A percentile compares a stretch with the other conserved stretches of the same genome.
These are phyloP conservation scores for Dusona sp. DNA, from an alignment of 2,888 invertebrate genomes.

Conservation along the genomic window DNA sequence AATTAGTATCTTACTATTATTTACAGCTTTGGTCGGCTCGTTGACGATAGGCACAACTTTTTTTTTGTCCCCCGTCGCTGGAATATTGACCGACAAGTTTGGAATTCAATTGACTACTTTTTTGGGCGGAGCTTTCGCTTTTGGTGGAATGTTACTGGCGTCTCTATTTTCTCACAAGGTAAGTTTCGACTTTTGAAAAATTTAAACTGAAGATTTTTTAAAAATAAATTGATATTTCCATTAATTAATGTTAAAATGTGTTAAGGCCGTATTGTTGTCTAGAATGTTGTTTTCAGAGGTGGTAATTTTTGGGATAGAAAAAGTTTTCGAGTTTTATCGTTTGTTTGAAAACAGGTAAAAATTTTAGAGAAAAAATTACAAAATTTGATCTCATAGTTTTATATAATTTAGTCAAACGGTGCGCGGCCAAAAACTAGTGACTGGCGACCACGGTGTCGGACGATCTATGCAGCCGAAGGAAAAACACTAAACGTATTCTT, in stretches of 20 bases:
- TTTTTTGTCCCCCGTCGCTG: slow-evolving; percentile 94
- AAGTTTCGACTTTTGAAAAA: slow-evolving; percentile 61
- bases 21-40: slow-evolving; percentile 95
- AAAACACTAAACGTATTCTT: too few relatives aligned
- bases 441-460: too few relatives aligned
- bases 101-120: slow-evolving; percentile 94
- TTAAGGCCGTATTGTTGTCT: too few relatives aligned
- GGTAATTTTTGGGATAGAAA: too few relatives aligned
- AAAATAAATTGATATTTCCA: background rate
- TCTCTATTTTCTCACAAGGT: slow-evolving; percentile 89
- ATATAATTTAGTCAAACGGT: too few relatives aligned
- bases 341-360: too few relatives aligned
- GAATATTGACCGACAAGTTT: slow-evolving; percentile 93
- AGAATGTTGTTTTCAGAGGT: too few relatives aligned
- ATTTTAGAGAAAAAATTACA: too few relatives aligned
- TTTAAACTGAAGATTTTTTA: background rate
- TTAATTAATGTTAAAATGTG: background rate
- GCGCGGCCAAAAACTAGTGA: too few relatives aligned
- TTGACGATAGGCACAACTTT: slow-evolving; percentile 95
- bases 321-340: too few relatives aligned
- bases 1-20: slow-evolving; percentile 68
- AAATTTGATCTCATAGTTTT: too few relatives aligned
- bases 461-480: too few relatives aligned
- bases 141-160: slow-evolving; percentile 91
- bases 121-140: slow-evolving; percentile 92